Conservation (phyloP, 2,797 vertebrate species). For the Hypotaenidia okinawae region DNA sequence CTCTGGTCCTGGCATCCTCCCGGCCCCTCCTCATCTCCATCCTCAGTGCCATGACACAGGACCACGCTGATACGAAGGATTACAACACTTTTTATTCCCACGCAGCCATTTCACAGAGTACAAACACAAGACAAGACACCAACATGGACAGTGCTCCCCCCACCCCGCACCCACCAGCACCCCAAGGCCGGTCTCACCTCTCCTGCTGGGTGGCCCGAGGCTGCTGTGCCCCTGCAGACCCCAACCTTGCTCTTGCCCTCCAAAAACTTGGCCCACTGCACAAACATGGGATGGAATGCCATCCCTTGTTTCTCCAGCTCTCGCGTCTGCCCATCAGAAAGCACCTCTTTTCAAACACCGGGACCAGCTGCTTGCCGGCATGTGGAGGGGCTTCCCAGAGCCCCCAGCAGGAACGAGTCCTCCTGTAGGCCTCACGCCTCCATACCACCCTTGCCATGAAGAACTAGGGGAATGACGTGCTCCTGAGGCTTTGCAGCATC, state of each 20-base stretch:
- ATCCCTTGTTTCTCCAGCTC: neutral
- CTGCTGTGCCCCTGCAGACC: fast-evolving
- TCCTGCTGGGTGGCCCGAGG: fast-evolving
- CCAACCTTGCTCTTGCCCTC: neutral
- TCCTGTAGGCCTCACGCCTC: fast-evolving
- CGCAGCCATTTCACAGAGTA: constrained; percentile 45
- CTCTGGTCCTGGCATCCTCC: fast-evolving
- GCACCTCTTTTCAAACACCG: neutral
- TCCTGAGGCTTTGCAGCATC: fast-evolving
- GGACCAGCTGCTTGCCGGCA: neutral
- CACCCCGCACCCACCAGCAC: neutral
- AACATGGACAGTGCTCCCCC: neutral
- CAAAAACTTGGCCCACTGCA: fast-evolving
- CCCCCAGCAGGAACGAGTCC: too few relatives aligned
- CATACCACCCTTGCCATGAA: fast-evolving
- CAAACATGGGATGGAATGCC: neutral
- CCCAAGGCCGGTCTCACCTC: neutral
- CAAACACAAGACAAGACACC: constrained; percentile 43
- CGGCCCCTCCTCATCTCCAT: neutral
- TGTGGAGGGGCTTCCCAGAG: neutral
- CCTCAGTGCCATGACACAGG: fast-evolving
- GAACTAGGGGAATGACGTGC: fast-evolving
- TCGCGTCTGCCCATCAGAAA: neutral
- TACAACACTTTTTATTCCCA: constrained; percentile 62
- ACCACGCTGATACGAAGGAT: neutral